Base-by-base conservation (phyloP, 2,113 vertebrate species). In the Sphaerodactylus townsendi region DNA sequence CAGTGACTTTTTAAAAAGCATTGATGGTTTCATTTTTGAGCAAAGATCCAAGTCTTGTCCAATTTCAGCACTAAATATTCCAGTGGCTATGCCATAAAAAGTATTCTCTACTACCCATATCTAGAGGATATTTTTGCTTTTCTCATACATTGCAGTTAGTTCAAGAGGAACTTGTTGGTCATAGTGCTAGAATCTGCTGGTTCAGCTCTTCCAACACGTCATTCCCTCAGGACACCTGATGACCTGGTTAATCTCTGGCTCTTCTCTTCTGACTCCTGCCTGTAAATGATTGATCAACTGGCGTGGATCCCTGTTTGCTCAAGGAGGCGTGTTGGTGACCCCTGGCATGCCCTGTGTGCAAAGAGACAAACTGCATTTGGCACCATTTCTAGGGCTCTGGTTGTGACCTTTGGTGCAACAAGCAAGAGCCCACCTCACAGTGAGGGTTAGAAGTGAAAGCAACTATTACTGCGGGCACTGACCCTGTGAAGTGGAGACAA, bases 161-260 rank as follows among this genome's bases (percentile, higher is more conserved):
- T 88, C 86, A 90, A 85, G 86, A 85, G 89, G 59, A 83, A 88
- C 92, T 91, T 90, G 83, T 85, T 84, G 85, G 92, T 88, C 92
- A 88, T 84, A 92, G 86, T 90, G 92, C 75, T 90, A 87, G 86
- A 91, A 93, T 93, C 88, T 93, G 94, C 93, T 95, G 92, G 90
- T 95, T 95, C 94, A 94, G 93, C 94, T 93, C 91, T 88, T 77
- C 72, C 87, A 92, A 93, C 92, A 92, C 89, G 91, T 93, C 94
- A 93, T 91, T 93, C 90, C 88, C 91, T 86, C 87, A 90, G 92
- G 93, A 95, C 92, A 93, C 92, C 92, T 89, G 89, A 86, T 93
- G 93, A 95, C 94, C 94, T 94, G 94, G 92, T 94, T 95, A 95
- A 95, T 95, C 94, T 95, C 94, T 94, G 86, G 92, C 93, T 92